Evolutionary conservation across 2,888 invertebrate species (phyloP).

Genomic region (Drosophila anomalata): DNA sequence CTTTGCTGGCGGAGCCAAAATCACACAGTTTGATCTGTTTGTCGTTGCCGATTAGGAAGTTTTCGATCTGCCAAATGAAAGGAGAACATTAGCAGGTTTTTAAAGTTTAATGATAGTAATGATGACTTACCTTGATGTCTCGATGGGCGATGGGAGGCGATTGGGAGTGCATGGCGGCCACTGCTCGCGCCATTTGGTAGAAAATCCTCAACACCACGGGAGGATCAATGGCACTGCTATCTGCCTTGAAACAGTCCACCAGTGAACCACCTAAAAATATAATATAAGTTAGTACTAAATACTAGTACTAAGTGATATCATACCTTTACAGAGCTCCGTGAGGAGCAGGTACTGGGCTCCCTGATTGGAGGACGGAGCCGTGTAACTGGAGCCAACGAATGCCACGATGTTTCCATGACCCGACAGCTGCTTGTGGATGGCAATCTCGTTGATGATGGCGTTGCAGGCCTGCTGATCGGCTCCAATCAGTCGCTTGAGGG

Average conservation of each 20-base stretch:
- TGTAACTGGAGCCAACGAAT: conserved; percentile 87
- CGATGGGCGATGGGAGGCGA: conserved; percentile 96
- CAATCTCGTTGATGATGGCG: conserved; percentile 92
- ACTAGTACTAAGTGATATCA: conserved; percentile 27
- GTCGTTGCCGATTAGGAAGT: conserved; percentile 93
- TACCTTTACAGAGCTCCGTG: conserved; percentile 96
- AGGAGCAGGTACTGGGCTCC: conserved; percentile 95
- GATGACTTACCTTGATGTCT: conserved; percentile 92
- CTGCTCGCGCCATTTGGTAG: conserved; percentile 95
- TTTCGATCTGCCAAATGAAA: conserved; percentile 88
- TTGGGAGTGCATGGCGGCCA: conserved; percentile 97
- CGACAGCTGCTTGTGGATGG: conserved; percentile 92
- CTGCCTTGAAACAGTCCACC: conserved; percentile 79
- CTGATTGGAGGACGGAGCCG: conserved; percentile 85
- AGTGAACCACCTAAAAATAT: conserved; percentile 81
- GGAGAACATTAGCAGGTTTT: conserved; percentile 36
- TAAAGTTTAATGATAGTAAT: background rate
- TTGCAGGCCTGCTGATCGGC: conserved; percentile 92
- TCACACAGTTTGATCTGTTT: conserved; percentile 97
- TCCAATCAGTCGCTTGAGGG: conserved; percentile 94
- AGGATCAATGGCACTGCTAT: conserved; percentile 75
- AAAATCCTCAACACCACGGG: conserved; percentile 92
- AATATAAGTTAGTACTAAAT: background rate
- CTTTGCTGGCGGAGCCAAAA: conserved; percentile 97
- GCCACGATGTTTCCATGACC: conserved; percentile 96